Evolutionary conservation across 2,113 vertebrate genomes (phyloP), one percentile per base, ranked within the genome.

Genomic region (Osmerus eperlanus): DNA sequence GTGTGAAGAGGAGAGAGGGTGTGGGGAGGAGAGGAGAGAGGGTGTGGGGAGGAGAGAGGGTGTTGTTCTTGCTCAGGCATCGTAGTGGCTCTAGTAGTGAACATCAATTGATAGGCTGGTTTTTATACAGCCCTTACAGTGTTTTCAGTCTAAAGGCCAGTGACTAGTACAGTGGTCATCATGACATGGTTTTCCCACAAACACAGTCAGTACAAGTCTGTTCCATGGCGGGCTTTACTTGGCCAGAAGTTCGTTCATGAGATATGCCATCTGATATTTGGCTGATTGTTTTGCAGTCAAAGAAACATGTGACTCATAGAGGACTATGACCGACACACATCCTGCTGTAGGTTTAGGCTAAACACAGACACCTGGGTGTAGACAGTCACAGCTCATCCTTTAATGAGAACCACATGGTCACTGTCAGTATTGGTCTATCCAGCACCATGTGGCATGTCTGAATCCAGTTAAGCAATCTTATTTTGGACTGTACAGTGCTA

Each of bases 341-440:
- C 21, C 21, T 60, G 21, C n/a, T 67, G 47, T 54, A 47, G 60
- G 23, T 28, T 62, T 1, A 23, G 13, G 19, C 65, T 53, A 19
- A 67, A 25, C 28, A 73, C 75, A 77, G 51, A 53, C 70, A 77
- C 80, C 75, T 74, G 69, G 75, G 70, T 63, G 71, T 67, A 61
- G 62, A 66, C 68, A 63, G 75, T 29, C 65, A 32, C 64, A 28
- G 60, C 21, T 76, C 72, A 21, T 71, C 21, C 72, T 55, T 73
- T 85, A 88, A 90, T 86, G 72, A 72, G 71, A 82, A 75, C 73
- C 87, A 89, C 80, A 85, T 88, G 87, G 76, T 32, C 69, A 66
- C 64, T 71, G 77, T 84, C 79, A 67, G 68, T 78, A 78, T 84
- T 83, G 56, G 60, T 84, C 79, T 65, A 75, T 62, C 36, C 65